Evolutionary conservation across 2,888 invertebrate genomes (phyloP).

Genomic region (Metalampra italica): DNA sequence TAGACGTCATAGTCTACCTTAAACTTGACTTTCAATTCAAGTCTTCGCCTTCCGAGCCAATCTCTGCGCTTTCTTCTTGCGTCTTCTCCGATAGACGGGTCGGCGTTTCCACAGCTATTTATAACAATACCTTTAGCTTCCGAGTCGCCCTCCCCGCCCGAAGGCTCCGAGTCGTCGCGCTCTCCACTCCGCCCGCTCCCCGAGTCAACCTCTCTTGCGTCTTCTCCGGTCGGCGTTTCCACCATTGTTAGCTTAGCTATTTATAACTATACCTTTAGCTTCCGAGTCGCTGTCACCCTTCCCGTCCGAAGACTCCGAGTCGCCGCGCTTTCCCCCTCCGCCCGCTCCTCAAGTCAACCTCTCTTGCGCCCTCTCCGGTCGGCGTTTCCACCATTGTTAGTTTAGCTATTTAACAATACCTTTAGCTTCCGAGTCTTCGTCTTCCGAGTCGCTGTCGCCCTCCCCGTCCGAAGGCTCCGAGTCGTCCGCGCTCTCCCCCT

Average conservation of each 20-base stretch:
- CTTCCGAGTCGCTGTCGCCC: slow-evolving; percentile 75
- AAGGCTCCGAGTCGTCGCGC: slow-evolving; percentile 78
- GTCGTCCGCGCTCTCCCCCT: slow-evolving; percentile 77
- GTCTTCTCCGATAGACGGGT: too few relatives aligned
- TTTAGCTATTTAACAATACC: neutral
- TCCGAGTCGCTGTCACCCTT: slow-evolving; percentile 33
- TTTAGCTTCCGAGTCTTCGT: slow-evolving; percentile 81
- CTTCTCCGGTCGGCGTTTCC: too few relatives aligned
- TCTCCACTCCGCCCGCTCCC: slow-evolving; percentile 73
- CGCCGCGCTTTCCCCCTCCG: slow-evolving; percentile 78
- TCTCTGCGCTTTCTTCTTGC: too few relatives aligned
- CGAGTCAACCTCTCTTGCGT: neutral
- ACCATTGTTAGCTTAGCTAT: too few relatives aligned
- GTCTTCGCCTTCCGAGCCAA: too few relatives aligned
- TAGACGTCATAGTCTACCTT: too few relatives aligned
- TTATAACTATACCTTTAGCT: neutral
- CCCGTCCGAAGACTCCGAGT: slow-evolving; percentile 77
- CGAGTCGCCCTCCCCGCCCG: slow-evolving; percentile 60
- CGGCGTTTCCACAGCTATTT: too few relatives aligned
- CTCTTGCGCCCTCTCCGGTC: neutral
- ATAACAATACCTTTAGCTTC: neutral
- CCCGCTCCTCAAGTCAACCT: slow-evolving; percentile 44
- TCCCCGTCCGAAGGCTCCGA: slow-evolving; percentile 78
- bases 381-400: too few relatives aligned
- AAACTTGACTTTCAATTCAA: too few relatives aligned